Evolutionary conservation across 2,797 vertebrate species (phyloP), one percentile per base, ranked within the genome.

Genomic region (Dendrocincla fuliginosa): DNA sequence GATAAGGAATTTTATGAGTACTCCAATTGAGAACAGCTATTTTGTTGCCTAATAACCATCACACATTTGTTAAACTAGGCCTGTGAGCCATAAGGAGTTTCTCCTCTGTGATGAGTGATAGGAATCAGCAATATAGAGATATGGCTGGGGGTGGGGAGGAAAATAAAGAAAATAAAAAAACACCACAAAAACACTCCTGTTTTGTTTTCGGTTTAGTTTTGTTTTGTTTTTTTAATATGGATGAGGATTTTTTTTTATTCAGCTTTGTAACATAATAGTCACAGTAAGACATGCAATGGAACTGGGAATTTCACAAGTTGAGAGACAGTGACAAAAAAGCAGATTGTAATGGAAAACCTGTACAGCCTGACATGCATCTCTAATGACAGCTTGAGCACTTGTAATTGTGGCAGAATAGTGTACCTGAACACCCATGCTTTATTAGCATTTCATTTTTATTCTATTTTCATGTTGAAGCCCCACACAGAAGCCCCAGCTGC

Each of bases 1-100:
- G 78, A 68, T 89, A 95, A 83, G 35, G 57, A 76, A 75, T 91
- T 96, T 92, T 83, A 89, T 89, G 89, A 69, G 25, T 13, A 7
- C 39, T 78, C 50, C 79, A 71, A 32, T 8, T 53, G 76, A 89
- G 65, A 84, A 63, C 0, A 11, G 79, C 46, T 64, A 65, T 91
- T 89, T 87, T 42, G 47, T 64, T 89, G 35, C 82, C 57, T 92
- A 84, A 89, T 52, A 86, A 8, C 71, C 90, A 52, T 87, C 53
- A 59, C 23, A 37, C 3, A 4, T 81, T 89, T 87, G 39, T 89
- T 87, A 87, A 88, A 65, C 23, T 30, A 91, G 46, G 83, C 46
- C 57, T 33, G 33, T 3, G 13, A 91, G 57, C 50, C 57, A 6
- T 30, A 57, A 79, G 23, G 46, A 78, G 6, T 71, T 93, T 71